Base-by-base conservation (phyloP, 1,140 invertebrate genomes). In the Atta texana region DNA sequence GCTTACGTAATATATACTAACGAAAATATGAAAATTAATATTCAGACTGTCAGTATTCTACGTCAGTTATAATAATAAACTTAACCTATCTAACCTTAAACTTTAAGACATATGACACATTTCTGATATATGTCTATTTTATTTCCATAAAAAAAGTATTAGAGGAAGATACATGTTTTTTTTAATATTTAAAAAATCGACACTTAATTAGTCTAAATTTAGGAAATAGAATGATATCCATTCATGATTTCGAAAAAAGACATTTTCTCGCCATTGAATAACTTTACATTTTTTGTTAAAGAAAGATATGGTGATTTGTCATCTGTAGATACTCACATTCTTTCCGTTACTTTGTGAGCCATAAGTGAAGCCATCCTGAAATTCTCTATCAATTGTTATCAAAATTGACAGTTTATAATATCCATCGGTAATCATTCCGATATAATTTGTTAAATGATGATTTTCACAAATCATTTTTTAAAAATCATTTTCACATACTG, bases 341-440 rank as follows among this genome's bases (percentile, higher is more conserved):
- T 69, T 69, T n/a, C 39, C 1, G n/a, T 69, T 14, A 49, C 2
- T 5, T 49, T 69, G 5, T 49, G 66, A 69, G 2, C 39, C 39
- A 16, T 69, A 69, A 69, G 12, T 69, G 7, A 69, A 69, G 3
- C 49, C n/a, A 49, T 49, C 39, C 3, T 68, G 2, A 68, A 68
- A 44, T n/a, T 68, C 10, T 44, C 64, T 34, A n/a, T 68, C 64
- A 21, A 12, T 39, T 68, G 64, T 68, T 21, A 68, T 44, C 16
- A 68, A 68, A 68, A 68, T 34, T 21, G 31, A 21, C 12, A 68
- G 3, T 21, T 21, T 68, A 5, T 44, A 68, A 5, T 68, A 44
- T 16, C 64, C 64, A 39, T 44, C 8, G 8, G 34, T 68, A 12
- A 68, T 68, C 5, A n/a, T n/a, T 14, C 34, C 34, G 2, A 68